These are phyloP conservation scores for Mercenaria mercenaria DNA, from an alignment of 1,140 invertebrate species.

Conservation along the genomic window DNA sequence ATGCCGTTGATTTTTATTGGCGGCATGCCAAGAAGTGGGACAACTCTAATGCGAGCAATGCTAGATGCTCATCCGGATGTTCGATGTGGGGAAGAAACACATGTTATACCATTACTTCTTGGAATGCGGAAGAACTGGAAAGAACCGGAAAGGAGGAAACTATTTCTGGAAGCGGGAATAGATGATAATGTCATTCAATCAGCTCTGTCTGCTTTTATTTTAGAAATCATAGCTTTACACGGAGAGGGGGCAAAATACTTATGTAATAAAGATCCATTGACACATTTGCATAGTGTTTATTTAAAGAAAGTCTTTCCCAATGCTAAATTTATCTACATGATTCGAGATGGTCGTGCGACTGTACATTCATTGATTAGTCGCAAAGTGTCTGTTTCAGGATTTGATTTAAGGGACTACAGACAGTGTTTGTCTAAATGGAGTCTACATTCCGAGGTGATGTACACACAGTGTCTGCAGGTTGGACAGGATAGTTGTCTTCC, in stretches of 20 bases:
- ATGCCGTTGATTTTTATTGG: constrained; percentile 99
- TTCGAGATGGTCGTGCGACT: constrained; percentile 98
- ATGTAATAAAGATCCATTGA: constrained; percentile 99
- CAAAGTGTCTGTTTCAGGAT: constrained; percentile 99
- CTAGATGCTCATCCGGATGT: constrained; percentile 99
- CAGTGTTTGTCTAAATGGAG: constrained; percentile 99
- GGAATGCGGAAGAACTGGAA: constrained; percentile 83
- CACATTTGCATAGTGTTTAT: constrained; percentile 93
- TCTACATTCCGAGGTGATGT: constrained; percentile 97
- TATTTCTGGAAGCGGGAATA: constrained; percentile 97
- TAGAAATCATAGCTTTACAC: constrained; percentile 91
- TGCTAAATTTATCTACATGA: constrained; percentile 99
- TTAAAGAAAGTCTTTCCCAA: constrained; percentile 91
- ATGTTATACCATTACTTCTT: constrained; percentile 93
- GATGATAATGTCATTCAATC: constrained; percentile 96
- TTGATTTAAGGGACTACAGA: constrained; percentile 96
- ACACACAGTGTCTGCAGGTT: constrained; percentile 94
- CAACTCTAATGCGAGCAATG: constrained; percentile 99
- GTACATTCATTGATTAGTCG: constrained; percentile 99
- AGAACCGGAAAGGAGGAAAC: constrained; percentile 80
- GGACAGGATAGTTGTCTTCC: constrained; percentile 94
- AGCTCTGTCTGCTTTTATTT: constrained; percentile 97
- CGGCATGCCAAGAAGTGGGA: constrained; percentile 98
- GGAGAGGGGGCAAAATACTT: constrained; percentile 95
- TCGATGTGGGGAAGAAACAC: constrained; percentile 98